A percentile compares a stretch with the other conserved stretches of the same genome.
Evolutionary conservation across 2,888 invertebrate species (phyloP).

Genomic region (Agrilus cyanescens): DNA sequence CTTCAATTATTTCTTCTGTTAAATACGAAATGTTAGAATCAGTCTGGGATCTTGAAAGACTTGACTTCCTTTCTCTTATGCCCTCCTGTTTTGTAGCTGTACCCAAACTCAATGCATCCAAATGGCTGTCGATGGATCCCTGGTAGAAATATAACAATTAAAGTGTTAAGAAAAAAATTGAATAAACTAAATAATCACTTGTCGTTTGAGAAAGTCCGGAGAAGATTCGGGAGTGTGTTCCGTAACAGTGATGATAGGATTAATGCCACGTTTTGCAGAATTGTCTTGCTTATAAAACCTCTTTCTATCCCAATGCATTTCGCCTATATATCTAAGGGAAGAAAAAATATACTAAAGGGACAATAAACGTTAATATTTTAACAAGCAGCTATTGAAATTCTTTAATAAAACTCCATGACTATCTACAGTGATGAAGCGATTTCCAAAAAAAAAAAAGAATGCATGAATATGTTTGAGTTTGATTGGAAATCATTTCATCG

Average conservation of each 20-base stretch:
- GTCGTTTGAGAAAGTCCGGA: conserved; percentile 73
- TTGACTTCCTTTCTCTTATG: conserved; percentile 55
- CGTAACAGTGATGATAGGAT: conserved; percentile 94
- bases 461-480: too few species aligned
- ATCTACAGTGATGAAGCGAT: too few species aligned
- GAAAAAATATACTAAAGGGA: too few species aligned
- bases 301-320: conserved; percentile 51
- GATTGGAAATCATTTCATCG: too few species aligned
- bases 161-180: neutral
- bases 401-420: too few species aligned
- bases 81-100: conserved; percentile 46
- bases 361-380: conserved; percentile 8
- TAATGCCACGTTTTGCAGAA: conserved; percentile 55
- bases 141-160: conserved; percentile 25
- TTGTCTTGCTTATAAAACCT: conserved; percentile 43
- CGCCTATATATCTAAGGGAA: conserved; percentile 58
- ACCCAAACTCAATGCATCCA: conserved; percentile 55
- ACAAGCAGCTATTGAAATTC: neutral
- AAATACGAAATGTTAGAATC: conserved; percentile 86
- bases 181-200: conserved; percentile 37
- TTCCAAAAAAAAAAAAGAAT: too few species aligned
- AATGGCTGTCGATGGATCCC: conserved; percentile 77
- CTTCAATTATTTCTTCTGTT: conserved; percentile 77
- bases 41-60: conserved; percentile 75
- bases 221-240: conserved; percentile 90